Evolutionary conservation across 2,113 vertebrate genomes (phyloP), one percentile per base, ranked within the genome.

Genomic region (Marcusenius ussheri): DNA sequence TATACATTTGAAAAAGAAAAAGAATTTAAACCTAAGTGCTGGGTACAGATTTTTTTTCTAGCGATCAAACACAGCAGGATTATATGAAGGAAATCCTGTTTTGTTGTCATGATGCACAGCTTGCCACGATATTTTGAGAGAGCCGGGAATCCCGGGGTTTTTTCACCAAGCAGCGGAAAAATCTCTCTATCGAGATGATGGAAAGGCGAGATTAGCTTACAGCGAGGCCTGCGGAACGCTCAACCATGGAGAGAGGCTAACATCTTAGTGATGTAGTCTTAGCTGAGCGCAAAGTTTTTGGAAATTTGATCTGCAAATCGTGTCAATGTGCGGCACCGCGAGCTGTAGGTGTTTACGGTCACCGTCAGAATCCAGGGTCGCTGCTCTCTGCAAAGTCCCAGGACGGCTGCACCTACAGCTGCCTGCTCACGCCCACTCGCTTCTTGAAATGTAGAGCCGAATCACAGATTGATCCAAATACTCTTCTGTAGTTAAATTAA

Each of bases 1-100:
- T 83, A 90, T 50, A 66, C n/a, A 35, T 62, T 90, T 47, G 88
- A 70, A 84, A 45, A 80, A 89, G 56, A 83, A 56, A 56, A 56
- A 39, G 39, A 42, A 42, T 42, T 42, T 42, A 42, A 83, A 39
- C 17, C 1, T 35, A 3, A 39, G 24, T 19, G 50, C 19, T 39
- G 2, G n/a, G 27, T 50, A 39, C 3, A 27, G 9, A 3, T 11
- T 31, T 87, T 42, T 6, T 87, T n/a, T 39, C 50, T 31, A 87
- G 50, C 50, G 9, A 42, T 21, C 47, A 87, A 27, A 87, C 15
- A 87, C 9, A 24, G 46, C 49, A 15, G 27, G 51, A 51, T 19
- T 24, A 83, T 17, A 42, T 21, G 80, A 45, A n/a, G 39, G 80
- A 24, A 46, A 46, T 10, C 45, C 39, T 27, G 45, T 4, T 42